Evolutionary conservation across 2,888 invertebrate species (phyloP).

Genomic region (Glomeris marginata): DNA sequence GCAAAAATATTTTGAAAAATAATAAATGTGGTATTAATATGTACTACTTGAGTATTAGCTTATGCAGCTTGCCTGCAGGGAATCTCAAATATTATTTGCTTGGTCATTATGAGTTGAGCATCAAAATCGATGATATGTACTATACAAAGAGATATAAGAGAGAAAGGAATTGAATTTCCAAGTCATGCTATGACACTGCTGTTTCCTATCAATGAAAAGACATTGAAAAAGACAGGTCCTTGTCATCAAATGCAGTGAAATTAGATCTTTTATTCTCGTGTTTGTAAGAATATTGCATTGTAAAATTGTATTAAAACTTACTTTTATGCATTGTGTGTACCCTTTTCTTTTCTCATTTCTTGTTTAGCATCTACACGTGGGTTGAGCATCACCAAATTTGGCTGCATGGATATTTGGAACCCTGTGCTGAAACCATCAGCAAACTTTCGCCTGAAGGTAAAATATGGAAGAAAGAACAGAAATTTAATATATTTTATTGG

Average conservation of each 20-base stretch:
- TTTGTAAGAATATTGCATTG: neutral
- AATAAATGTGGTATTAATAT: too few relatives aligned
- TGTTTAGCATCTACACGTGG: neutral
- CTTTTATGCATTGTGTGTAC: neutral
- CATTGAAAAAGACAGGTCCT: too few relatives aligned
- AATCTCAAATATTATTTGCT: too few relatives aligned
- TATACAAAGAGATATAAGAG: too few relatives aligned
- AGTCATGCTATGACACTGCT: too few relatives aligned
- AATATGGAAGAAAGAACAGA: neutral
- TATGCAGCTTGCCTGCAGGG: too few relatives aligned
- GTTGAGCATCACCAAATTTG: conserved; percentile 7
- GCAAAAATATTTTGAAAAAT: too few relatives aligned
- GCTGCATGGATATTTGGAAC: conserved; percentile 9
- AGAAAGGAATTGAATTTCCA: too few relatives aligned
- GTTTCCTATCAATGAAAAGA: too few relatives aligned
- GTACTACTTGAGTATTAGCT: too few relatives aligned
- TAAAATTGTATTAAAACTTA: neutral
- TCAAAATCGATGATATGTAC: too few relatives aligned
- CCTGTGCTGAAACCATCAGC: conserved; percentile 1
- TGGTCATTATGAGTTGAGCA: too few relatives aligned
- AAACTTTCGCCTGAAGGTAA: neutral
- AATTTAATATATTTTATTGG: neutral
- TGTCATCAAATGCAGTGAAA: neutral
- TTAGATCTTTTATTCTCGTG: neutral
- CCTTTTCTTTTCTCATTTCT: neutral